These are phyloP conservation scores for Sebastiscus tertius DNA, from an alignment of 2,797 vertebrate species.

Conservation along the genomic window DNA sequence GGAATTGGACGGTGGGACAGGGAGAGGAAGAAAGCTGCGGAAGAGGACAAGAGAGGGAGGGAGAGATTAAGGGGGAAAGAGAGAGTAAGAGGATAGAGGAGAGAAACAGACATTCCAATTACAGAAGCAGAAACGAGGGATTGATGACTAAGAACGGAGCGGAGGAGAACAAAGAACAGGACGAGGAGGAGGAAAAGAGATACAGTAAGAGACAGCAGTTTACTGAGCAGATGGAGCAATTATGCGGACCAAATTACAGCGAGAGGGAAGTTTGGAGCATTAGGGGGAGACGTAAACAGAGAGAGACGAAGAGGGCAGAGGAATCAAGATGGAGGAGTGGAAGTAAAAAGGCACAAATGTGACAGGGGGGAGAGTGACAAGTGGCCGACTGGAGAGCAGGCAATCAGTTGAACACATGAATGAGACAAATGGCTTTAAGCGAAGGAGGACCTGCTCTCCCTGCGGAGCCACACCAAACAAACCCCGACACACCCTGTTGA, in stretches of 20 bases:
- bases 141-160: slow-evolving; percentile 58
- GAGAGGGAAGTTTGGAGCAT: slow-evolving; percentile 58
- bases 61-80: slow-evolving; percentile 37
- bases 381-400: slow-evolving; percentile 37
- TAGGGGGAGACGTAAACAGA: slow-evolving; percentile 51
- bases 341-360: slow-evolving; percentile 36
- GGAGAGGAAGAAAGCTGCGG: slow-evolving; percentile 21
- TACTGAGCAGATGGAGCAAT: slow-evolving; percentile 78
- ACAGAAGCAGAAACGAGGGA: slow-evolving; percentile 62
- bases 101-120: slow-evolving; percentile 75
- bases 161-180: slow-evolving; percentile 50
- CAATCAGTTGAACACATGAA: slow-evolving; percentile 49
- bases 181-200: slow-evolving; percentile 42
- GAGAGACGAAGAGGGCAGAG: slow-evolving; percentile 23
- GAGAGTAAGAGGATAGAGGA: slow-evolving; percentile 55
- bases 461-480: slow-evolving; percentile 53
- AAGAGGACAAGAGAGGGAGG: slow-evolving; percentile 2
- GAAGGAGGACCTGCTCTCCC: slow-evolving; percentile 41
- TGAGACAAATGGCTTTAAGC: slow-evolving; percentile 42
- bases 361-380: slow-evolving; percentile 33
- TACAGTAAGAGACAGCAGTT: slow-evolving; percentile 64
- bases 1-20: slow-evolving; percentile 64
- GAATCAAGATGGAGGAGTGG: slow-evolving; percentile 51
- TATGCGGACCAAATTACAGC: slow-evolving; percentile 74
- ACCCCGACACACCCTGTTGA: slow-evolving; percentile 58